Evolutionary conservation across 2,113 vertebrate species (phyloP).

Genomic region (Eublepharis macularius): DNA sequence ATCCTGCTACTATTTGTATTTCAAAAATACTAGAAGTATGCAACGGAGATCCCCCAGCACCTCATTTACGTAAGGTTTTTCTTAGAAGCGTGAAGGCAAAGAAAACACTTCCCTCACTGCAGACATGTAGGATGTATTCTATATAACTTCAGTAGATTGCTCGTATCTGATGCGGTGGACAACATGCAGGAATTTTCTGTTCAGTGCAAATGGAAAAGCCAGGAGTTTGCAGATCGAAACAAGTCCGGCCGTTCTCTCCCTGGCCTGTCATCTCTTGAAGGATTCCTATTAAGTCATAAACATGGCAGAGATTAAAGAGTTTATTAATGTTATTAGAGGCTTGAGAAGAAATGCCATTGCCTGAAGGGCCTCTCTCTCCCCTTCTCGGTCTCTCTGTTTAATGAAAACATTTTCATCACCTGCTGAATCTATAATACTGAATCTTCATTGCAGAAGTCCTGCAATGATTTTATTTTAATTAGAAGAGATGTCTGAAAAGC

Average conservation of each 20-base stretch:
- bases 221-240: constrained; percentile 53
- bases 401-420: constrained; percentile 82
- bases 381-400: constrained; percentile 68
- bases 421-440: constrained; percentile 75
- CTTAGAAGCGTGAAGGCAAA: neutral
- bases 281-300: constrained; percentile 78
- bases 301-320: constrained; percentile 79
- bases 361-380: constrained; percentile 74
- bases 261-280: constrained; percentile 73
- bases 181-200: constrained; percentile 39
- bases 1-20: too few relatives aligned
- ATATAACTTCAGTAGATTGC: fast-evolving
- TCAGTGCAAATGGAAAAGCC: constrained; percentile 35
- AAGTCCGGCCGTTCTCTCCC: constrained; percentile 64
- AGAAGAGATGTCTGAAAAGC: constrained; percentile 68
- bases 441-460: constrained; percentile 74
- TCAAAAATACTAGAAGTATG: too few relatives aligned
- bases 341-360: constrained; percentile 78
- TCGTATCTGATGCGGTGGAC: neutral
- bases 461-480: constrained; percentile 78
- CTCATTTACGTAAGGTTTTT: neutral
- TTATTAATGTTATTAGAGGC: constrained; percentile 80
- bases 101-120: neutral
- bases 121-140: neutral
- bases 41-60: too few relatives aligned